Evolutionary conservation across 2,113 vertebrate species (phyloP).

Genomic region (Rhynchomys soricoides): DNA sequence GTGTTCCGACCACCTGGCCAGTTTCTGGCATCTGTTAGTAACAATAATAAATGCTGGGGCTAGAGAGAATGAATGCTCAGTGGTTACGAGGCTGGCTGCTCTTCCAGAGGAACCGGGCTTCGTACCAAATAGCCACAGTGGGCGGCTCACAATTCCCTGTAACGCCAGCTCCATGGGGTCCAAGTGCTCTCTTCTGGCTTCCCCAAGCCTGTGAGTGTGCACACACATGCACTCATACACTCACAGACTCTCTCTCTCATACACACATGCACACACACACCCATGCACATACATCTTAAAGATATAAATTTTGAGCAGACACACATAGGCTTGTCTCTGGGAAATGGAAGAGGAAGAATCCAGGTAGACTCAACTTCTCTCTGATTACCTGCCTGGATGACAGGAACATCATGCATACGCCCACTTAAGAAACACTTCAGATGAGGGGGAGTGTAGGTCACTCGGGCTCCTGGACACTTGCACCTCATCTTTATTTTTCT

Average conservation of each 20-base stretch:
- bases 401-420: accelerated
- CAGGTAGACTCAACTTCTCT: background rate
- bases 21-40: background rate
- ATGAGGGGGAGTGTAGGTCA: background rate
- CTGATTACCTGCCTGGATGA: background rate
- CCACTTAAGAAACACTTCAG: background rate
- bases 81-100: background rate
- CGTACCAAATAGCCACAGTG: background rate
- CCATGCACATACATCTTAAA: background rate
- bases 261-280: background rate
- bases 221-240: accelerated
- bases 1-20: background rate
- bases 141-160: background rate
- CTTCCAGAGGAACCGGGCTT: background rate
- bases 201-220: no score
- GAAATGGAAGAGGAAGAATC: background rate
- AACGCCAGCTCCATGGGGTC: background rate
- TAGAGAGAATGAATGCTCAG: background rate
- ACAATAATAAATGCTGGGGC: background rate
- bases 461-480: background rate
- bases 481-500: background rate
- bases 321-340: background rate
- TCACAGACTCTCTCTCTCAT: accelerated
- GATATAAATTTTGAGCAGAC: background rate
- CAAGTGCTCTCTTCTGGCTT: background rate